These are phyloP conservation scores for Malthinus seriepunctatus DNA, from an alignment of 2,888 invertebrate genomes.

Conservation along the genomic window DNA sequence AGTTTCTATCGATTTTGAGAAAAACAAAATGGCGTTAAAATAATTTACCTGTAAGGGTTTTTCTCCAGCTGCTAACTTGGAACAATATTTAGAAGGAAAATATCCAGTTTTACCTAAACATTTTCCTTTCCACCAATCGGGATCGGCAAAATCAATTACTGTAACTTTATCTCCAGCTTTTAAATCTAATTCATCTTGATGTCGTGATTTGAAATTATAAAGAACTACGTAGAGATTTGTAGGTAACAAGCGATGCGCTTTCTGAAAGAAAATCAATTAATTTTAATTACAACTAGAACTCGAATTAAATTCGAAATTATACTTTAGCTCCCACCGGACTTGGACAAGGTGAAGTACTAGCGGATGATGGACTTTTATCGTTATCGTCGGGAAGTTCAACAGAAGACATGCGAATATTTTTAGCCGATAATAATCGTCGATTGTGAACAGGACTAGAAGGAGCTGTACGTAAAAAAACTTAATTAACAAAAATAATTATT, in stretches of 20 bases:
- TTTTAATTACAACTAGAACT: too few relatives aligned
- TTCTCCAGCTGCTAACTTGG: slow-evolving; percentile 87
- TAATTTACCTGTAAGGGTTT: slow-evolving; percentile 80
- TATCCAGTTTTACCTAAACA: slow-evolving; percentile 88
- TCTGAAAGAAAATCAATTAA: slow-evolving; percentile 58
- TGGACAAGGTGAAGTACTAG: slow-evolving; percentile 92
- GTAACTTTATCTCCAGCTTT: slow-evolving; percentile 92
- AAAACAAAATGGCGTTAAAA: too few relatives aligned
- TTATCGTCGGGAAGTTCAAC: slow-evolving; percentile 92
- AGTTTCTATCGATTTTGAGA: too few relatives aligned
- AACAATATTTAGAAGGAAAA: slow-evolving; percentile 94
- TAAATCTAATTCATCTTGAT: slow-evolving; percentile 91
- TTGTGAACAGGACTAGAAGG: slow-evolving; percentile 92
- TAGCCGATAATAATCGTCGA: slow-evolving; percentile 76
- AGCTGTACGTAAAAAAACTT: slow-evolving; percentile 53
- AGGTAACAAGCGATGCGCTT: slow-evolving; percentile 82
- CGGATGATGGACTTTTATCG: slow-evolving; percentile 87
- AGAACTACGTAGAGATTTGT: slow-evolving; percentile 92
- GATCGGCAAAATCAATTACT: slow-evolving; percentile 91
- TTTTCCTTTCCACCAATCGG: slow-evolving; percentile 98
- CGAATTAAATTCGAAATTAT: slow-evolving; percentile 2
- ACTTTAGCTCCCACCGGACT: slow-evolving; percentile 67
- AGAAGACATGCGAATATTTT: slow-evolving; percentile 88
- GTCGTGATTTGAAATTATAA: slow-evolving; percentile 93
- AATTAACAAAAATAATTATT: neutral